phyloP scores from a whole-genome alignment of 2,113 vertebrate genomes.

The Himantopus leucocephalus region DNA sequence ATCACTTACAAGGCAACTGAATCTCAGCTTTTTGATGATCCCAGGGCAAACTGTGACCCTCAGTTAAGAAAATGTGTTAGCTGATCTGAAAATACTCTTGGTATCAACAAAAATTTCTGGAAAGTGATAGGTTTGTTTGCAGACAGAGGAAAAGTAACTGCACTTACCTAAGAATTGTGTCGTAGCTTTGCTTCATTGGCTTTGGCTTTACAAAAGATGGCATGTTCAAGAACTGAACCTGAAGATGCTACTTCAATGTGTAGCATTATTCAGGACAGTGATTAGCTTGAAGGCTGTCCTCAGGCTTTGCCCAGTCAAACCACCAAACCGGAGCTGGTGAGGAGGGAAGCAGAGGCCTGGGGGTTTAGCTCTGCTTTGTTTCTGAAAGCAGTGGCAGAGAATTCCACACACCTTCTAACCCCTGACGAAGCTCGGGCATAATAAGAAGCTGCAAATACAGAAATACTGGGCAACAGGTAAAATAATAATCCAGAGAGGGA shows the following conservation, averaged over 20 bases:
- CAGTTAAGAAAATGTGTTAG: background rate
- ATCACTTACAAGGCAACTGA: background rate
- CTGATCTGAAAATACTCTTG: background rate
- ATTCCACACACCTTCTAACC: background rate
- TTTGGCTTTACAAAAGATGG: background rate
- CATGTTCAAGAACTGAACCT: background rate
- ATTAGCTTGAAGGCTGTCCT: background rate
- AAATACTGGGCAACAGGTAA: background rate
- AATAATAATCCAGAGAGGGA: background rate
- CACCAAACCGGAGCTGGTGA: background rate
- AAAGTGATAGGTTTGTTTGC: background rate
- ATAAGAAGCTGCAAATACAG: background rate
- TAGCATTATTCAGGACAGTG: background rate
- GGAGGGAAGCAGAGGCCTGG: background rate
- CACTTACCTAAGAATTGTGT: background rate
- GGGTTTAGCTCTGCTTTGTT: background rate
- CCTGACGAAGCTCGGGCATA: background rate
- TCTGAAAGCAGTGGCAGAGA: background rate
- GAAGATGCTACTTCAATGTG: background rate
- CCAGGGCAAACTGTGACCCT: background rate
- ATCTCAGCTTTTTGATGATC: background rate
- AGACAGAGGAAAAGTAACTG: background rate
- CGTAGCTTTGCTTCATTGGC: background rate
- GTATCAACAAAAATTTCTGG: background rate
- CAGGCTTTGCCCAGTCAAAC: background rate